A percentile compares a stretch with the other conserved stretches of the same genome.
These are phyloP conservation scores for Elaeidobius kamerunicus DNA, from an alignment of 2,888 invertebrate genomes.

Conservation along the genomic window DNA sequence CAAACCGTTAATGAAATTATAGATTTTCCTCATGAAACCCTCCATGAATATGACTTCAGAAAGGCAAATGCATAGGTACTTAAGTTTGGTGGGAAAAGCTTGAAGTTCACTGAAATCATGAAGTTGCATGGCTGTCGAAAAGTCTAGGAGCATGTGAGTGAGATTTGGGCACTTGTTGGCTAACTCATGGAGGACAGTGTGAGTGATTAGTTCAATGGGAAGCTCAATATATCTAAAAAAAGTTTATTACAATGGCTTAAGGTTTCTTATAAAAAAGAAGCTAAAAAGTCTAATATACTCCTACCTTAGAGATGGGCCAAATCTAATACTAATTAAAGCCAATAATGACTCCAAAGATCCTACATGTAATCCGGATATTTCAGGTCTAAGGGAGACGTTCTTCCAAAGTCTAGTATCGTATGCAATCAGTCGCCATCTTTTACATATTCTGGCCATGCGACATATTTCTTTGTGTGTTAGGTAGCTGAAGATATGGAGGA, in stretches of 20 bases:
- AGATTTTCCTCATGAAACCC: slow-evolving; percentile 99
- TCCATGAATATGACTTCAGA: slow-evolving; percentile 99
- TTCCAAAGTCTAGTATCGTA: slow-evolving; percentile 96
- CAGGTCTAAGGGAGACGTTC: slow-evolving; percentile 92
- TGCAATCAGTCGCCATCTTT: slow-evolving; percentile 93
- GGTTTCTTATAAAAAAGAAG: too few relatives aligned
- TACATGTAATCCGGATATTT: slow-evolving; percentile 92
- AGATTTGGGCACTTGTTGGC: slow-evolving; percentile 95
- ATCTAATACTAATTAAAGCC: slow-evolving; percentile 78
- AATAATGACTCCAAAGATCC: slow-evolving; percentile 83
- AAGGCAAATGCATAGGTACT: slow-evolving; percentile 81
- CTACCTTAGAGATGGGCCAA: slow-evolving; percentile 60
- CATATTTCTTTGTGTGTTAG: slow-evolving; percentile 91
- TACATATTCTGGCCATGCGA: slow-evolving; percentile 90
- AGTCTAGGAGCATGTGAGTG: slow-evolving; percentile 94
- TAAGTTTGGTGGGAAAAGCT: slow-evolving; percentile 95
- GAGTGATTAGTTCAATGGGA: slow-evolving; percentile 95
- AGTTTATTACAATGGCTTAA: not conserved
- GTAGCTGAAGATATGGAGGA: slow-evolving; percentile 92
- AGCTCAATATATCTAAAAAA: slow-evolving; percentile 89
- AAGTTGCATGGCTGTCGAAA: slow-evolving; percentile 98
- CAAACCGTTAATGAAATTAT: slow-evolving; percentile 97
- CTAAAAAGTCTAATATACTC: too few relatives aligned
- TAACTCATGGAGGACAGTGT: slow-evolving; percentile 94
- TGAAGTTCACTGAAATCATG: slow-evolving; percentile 99